Base-by-base conservation (phyloP, 2,888 invertebrate species). In the Diplolepis rosae region DNA sequence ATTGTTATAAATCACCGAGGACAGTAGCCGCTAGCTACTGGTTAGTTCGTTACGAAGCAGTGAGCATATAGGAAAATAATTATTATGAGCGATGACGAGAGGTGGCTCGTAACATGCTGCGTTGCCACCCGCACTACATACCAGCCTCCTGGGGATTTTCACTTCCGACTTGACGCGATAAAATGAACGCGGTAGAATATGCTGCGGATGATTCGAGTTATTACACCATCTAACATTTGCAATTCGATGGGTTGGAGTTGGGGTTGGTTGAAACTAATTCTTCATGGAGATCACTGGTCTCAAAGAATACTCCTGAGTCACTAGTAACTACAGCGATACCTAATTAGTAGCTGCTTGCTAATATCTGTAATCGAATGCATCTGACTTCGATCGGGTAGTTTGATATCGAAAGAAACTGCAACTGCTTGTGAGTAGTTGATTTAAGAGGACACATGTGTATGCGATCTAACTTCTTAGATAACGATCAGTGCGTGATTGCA, bases 41-140 rank as follows among this genome's bases (percentile, higher is more conserved):
- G 79, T 76, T 73, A 70, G 77, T 82, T 82, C 76, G 78, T 82
- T 79, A 73, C 71, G 45, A 65, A 42, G 78, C 72, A 70, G 65
- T 71, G 70, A 73, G 77, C 82, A 79, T 84, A 84, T 83, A 84
- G 83, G 81, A 83, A 84, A 85, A 85, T 86, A 86, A 86, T 87
- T 84, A 87, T 86, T 81, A 82, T 81, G 81, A 82, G 78, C 79
- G 78, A 82, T 82, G 83, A 80, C 77, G 77, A 74, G 51, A 61
- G 68, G 66, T 51, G 73, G 71, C 50, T 35, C 9, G 50, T 39
- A 69, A 56, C 73, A 51, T 69, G 67, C 67, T 72, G 71, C 71
- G 72, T 75, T 75, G 77, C 80, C 79, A 78, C 80, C 77, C 79
- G 77, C 75, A 75, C 74, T 73, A 54, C 70, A 71, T 69, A 65